Evolutionary conservation across 2,113 vertebrate species (phyloP), one percentile per base, ranked within the genome.

Genomic region (Telmatochromis brichardi): DNA sequence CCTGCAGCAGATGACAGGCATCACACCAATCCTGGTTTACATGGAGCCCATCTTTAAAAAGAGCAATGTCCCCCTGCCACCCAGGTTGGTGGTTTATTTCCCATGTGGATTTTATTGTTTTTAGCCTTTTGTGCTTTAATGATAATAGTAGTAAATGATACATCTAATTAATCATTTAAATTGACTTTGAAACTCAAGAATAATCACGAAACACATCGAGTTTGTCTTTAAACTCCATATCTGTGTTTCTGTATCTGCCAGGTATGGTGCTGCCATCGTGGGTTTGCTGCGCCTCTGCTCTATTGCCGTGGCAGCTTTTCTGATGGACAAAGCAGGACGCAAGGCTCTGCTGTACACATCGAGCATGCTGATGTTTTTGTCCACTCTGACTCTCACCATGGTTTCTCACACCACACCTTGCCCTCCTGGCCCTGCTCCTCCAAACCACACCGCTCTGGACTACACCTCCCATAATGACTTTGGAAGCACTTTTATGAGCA

Each of bases 1-100:
- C 90, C 96, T 99, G 87, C 99, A 99, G 94, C 99, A 99, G 95
- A 96, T 99, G 94, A 97, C 98, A 0, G 99, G 99, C 2, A 96
- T 99, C 92, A 99, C 98, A 1, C 98, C 98, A 4, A 89, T 98
- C 83, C 96, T 99, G 0, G 96, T 99, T 28, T 99, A 98, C 93
- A 91, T 99, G 94, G 96, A 99, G 94, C 33, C 97, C 11, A 98
- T 99, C 92, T 99, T 99, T 50, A 90, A 96, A 26, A 92, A 92
- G 90, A 98, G 97, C 0, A 88, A 95, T 0, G 96, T 98, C 42
- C 93, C 97, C 60, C 90, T 99, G 96, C 96, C 57, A 13, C 40
- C 95, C 14, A 89, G 47, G 88, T 89, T 33, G 31, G 19, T 28
- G 19, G n/a, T 51, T 42, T 15, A 40, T 40, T 81, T 47, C 23